Percentiles rank a stretch among this genome's conserved stretches.
Evolutionary conservation across 2,797 vertebrate genomes (phyloP).

Genomic region (Melanotaenia trifasciata): DNA sequence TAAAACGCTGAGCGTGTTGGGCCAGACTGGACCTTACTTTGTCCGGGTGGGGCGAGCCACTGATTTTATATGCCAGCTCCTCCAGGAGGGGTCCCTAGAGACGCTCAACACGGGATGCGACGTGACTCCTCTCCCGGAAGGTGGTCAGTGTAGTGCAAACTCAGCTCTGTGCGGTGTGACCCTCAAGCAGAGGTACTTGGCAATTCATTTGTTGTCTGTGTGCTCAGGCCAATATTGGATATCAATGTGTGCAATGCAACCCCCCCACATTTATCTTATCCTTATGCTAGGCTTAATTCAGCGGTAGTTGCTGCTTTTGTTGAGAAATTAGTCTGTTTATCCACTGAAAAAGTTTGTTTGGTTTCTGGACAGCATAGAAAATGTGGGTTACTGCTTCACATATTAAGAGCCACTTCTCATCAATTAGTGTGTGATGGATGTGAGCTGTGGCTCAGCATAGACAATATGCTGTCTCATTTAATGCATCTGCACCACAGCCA

Average conservation of each 20-base stretch:
- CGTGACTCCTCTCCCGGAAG: constrained; percentile 46
- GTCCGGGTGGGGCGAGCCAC: constrained; percentile 71
- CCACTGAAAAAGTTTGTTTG: not conserved
- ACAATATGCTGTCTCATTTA: not conserved
- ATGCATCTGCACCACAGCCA: not conserved
- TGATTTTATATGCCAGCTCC: constrained; percentile 73
- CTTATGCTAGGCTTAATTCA: not conserved
- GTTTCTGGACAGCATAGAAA: constrained; percentile 10
- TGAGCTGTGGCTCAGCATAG: not conserved
- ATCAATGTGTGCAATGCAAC: not conserved
- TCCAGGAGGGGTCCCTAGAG: constrained; percentile 69
- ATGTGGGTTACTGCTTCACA: constrained; percentile 8
- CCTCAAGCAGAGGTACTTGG: constrained; percentile 19
- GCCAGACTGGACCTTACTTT: constrained; percentile 62
- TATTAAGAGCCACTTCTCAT: constrained; percentile 35
- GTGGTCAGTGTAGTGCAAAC: constrained; percentile 37
- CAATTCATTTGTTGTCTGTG: not conserved
- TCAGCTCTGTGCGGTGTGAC: constrained; percentile 42
- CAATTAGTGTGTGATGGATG: constrained; percentile 23
- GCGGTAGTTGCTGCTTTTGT: not conserved
- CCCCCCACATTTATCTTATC: not conserved
- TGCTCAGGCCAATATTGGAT: not conserved
- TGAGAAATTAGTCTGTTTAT: not conserved
- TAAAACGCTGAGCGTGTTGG: constrained; percentile 72
- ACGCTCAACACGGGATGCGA: constrained; percentile 46